Evolutionary conservation across 2,888 invertebrate species (phyloP).

Genomic region (Clanis bilineata): DNA sequence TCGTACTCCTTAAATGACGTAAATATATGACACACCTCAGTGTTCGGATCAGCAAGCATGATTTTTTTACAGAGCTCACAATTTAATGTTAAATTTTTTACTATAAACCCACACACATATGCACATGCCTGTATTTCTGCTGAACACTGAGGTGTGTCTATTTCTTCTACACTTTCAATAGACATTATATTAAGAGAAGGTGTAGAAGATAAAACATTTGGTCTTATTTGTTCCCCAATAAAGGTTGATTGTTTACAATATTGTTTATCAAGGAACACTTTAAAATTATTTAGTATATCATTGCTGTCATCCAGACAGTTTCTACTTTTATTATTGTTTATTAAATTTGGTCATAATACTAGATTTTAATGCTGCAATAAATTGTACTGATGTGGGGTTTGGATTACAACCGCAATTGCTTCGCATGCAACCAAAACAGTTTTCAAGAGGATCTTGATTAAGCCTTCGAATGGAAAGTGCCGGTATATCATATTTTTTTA

Average conservation of each 20-base stretch:
- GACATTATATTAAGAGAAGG: neutral
- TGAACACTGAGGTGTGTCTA: too few relatives aligned
- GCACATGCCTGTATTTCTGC: too few relatives aligned
- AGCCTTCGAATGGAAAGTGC: neutral
- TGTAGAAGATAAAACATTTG: neutral
- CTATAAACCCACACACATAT: too few relatives aligned
- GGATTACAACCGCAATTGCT: neutral
- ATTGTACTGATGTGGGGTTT: neutral
- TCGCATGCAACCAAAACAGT: neutral
- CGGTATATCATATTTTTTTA: neutral
- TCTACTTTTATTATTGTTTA: neutral
- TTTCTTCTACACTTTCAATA: neutral
- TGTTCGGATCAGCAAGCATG: too few relatives aligned
- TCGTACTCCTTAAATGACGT: too few relatives aligned
- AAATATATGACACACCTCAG: too few relatives aligned
- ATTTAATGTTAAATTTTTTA: too few relatives aligned
- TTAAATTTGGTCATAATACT: neutral
- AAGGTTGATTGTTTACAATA: neutral
- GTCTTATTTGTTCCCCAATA: too few relatives aligned
- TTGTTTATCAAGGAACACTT: neutral
- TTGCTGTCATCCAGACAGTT: neutral
- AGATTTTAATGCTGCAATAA: neutral
- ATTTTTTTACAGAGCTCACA: too few relatives aligned
- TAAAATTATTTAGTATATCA: neutral
- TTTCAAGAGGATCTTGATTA: neutral